These are phyloP conservation scores for Drosophila ambigua DNA, from an alignment of 1,140 invertebrate species.

Conservation along the genomic window DNA sequence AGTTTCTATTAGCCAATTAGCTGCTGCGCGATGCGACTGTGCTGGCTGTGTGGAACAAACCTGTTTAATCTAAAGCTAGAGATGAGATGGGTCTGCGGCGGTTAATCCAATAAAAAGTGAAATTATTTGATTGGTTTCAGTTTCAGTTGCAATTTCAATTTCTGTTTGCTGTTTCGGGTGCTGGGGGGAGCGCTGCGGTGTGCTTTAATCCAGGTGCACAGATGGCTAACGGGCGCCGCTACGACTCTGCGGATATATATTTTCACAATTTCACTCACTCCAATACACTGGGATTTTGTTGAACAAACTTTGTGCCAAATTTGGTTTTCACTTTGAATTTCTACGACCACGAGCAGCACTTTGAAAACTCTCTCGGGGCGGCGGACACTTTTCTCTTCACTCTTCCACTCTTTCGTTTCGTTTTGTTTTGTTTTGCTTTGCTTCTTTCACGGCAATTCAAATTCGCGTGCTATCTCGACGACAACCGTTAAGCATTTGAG, in stretches of 20 bases:
- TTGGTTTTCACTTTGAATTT: constrained; percentile 76
- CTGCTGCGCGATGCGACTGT: not conserved
- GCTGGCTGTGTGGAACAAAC: constrained; percentile 63
- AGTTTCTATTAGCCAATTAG: constrained; percentile 51
- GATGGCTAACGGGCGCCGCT: constrained; percentile 30
- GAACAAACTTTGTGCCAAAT: constrained; percentile 44
- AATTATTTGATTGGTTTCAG: constrained; percentile 54
- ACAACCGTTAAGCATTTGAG: constrained; percentile 65
- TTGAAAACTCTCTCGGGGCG: constrained; percentile 60
- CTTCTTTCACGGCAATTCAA: constrained; percentile 51
- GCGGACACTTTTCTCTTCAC: not conserved
- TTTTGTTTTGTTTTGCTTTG: constrained; percentile 5
- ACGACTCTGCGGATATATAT: constrained; percentile 60
- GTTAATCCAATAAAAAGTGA: constrained; percentile 82
- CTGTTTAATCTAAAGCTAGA: constrained; percentile 47
- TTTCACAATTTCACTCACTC: constrained; percentile 65
- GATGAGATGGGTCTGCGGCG: constrained; percentile 31
- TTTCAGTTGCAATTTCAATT: constrained; percentile 22
- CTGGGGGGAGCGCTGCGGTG: constrained; percentile 11
- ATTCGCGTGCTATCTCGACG: constrained; percentile 76
- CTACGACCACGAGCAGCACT: constrained; percentile 30
- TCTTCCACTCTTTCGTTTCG: constrained; percentile 9
- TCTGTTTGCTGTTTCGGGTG: constrained; percentile 4
- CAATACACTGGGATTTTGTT: constrained; percentile 15
- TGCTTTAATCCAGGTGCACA: constrained; percentile 79